A percentile compares a stretch with the other conserved stretches of the same genome.
Conservation (phyloP, 2,113 vertebrate species). For the Megalops atlanticus region DNA sequence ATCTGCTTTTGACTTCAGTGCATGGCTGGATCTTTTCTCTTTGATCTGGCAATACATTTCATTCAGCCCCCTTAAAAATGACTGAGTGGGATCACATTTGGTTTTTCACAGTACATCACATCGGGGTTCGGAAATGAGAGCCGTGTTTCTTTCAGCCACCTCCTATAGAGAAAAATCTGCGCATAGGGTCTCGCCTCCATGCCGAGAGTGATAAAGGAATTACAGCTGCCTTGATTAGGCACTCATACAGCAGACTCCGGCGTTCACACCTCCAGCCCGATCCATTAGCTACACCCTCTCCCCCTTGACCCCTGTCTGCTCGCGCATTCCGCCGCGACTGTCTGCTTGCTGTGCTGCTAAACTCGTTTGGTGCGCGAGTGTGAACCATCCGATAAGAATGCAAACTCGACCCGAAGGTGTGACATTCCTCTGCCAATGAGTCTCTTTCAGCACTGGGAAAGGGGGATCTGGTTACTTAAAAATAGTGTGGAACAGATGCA, state of each 20-base stretch:
- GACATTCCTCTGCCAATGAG: slow-evolving; percentile 17
- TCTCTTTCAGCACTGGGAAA: neutral
- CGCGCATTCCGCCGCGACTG: slow-evolving; percentile 39
- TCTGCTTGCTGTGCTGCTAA: slow-evolving; percentile 43
- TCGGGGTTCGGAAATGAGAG: neutral
- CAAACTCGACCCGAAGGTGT: slow-evolving; percentile 12
- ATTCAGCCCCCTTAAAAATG: neutral
- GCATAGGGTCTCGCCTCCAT: slow-evolving; percentile 36
- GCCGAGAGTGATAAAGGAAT: slow-evolving; percentile 43
- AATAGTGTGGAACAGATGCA: neutral
- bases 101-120: neutral
- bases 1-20: neutral
- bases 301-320: slow-evolving; percentile 39
- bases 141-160: neutral
- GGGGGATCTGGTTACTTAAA: neutral
- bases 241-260: slow-evolving; percentile 28
- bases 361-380: slow-evolving; percentile 46
- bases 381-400: slow-evolving; percentile 25
- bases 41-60: neutral
- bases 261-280: slow-evolving; percentile 47
- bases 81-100: neutral
- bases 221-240: slow-evolving; percentile 35
- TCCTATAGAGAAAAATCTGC: slow-evolving; percentile 10
- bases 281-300: slow-evolving; percentile 39
- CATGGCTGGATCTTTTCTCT: neutral